Evolutionary conservation across 2,888 invertebrate species (phyloP).

Genomic region (Epinotia nisella): DNA sequence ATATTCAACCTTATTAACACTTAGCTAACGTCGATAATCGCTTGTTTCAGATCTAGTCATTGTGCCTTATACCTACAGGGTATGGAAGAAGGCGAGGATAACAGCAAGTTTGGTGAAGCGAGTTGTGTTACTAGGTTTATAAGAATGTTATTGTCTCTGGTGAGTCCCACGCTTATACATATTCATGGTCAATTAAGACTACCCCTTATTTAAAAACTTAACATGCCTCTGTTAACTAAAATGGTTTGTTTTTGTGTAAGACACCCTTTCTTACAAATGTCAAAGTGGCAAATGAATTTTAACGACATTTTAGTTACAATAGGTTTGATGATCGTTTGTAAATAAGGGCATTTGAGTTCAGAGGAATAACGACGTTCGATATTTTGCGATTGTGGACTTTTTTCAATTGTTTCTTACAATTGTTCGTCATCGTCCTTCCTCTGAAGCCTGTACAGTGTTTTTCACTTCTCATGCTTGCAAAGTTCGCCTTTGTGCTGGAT

Average conservation of each 20-base stretch:
- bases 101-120: conserved; percentile 88
- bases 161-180: conserved; percentile 69
- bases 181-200: not conserved
- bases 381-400: not conserved
- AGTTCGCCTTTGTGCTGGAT: no score
- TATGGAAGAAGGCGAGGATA: conserved; percentile 82
- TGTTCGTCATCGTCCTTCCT: not conserved
- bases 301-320: no score
- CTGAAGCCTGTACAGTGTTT: not conserved
- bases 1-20: conserved; percentile 26
- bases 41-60: conserved; percentile 85
- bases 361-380: not conserved
- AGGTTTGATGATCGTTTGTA: no score
- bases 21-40: conserved; percentile 46
- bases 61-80: conserved; percentile 86
- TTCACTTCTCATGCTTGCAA: no score
- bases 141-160: conserved; percentile 92
- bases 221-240: no score
- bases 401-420: not conserved
- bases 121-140: conserved; percentile 97
- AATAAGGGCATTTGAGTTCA: not conserved
- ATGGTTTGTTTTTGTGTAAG: no score
- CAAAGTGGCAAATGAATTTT: no score
- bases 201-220: no score
- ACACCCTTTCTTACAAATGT: no score